A percentile compares a stretch with the other conserved stretches of the same genome.
phyloP scores from a whole-genome alignment of 1,140 invertebrate genomes.

The Chionoecetes opilio region DNA sequence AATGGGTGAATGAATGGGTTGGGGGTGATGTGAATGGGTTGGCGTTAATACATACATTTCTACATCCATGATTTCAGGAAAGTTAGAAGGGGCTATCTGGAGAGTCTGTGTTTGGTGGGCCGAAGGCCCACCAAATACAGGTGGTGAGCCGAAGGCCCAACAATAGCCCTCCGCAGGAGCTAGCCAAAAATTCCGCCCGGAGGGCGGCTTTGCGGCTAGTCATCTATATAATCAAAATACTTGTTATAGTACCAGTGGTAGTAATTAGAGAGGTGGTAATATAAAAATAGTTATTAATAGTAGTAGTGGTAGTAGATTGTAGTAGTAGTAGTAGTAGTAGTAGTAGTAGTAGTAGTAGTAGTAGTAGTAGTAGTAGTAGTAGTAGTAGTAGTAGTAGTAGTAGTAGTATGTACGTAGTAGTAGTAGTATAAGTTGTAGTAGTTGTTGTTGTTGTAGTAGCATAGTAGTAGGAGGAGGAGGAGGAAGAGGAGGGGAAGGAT shows the following conservation, averaged over 20 bases:
- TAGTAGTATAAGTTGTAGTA: background rate
- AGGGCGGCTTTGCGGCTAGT: no score
- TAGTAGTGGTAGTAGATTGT: background rate
- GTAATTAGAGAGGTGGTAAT: background rate
- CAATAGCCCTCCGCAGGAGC: no score
- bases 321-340: background rate
- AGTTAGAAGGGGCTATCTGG: no score
- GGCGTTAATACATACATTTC: no score
- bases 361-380: constrained; percentile 23
- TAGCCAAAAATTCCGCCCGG: no score
- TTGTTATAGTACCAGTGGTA: constrained; percentile 13
- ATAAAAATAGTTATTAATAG: background rate
- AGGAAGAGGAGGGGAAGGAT: background rate
- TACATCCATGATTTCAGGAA: no score
- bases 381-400: constrained; percentile 23
- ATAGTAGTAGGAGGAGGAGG: background rate
- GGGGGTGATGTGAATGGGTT: no score
- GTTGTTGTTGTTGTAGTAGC: background rate
- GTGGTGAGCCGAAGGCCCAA: no score
- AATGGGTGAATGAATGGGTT: no score
- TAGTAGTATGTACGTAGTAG: background rate
- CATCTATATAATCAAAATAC: no score
- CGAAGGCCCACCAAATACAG: no score
- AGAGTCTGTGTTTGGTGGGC: no score
- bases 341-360: constrained; percentile 15